Conservation (phyloP, 2,113 vertebrate genomes). For the Scolopax mira region DNA sequence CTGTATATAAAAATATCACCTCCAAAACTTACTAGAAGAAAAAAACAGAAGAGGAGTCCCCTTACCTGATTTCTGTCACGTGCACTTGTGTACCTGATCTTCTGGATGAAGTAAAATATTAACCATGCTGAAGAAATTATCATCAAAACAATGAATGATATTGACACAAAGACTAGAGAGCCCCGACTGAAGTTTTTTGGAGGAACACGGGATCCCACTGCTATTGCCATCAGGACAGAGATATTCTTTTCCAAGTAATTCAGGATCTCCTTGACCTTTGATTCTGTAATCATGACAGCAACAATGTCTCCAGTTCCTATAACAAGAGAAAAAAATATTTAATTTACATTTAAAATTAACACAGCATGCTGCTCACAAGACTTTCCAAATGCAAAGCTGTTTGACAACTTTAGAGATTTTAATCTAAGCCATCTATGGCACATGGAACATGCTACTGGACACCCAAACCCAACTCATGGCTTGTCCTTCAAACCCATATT, state of each 20-base stretch:
- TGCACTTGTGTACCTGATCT: constrained; percentile 91
- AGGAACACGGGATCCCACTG: constrained; percentile 84
- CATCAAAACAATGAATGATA: constrained; percentile 98
- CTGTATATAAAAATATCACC: neutral
- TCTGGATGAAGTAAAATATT: constrained; percentile 99
- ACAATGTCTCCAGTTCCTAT: constrained; percentile 94
- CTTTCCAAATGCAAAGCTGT: neutral
- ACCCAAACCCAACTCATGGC: neutral
- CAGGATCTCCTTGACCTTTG: constrained; percentile 91
- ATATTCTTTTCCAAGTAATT: constrained; percentile 91
- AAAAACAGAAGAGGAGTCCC: neutral
- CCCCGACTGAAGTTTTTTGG: constrained; percentile 89
- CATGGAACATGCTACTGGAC: neutral
- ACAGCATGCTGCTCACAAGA: neutral
- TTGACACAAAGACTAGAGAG: constrained; percentile 95
- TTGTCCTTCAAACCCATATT: neutral
- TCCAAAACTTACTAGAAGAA: neutral
- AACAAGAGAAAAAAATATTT: neutral
- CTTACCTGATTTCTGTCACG: constrained; percentile 95
- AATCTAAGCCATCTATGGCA: neutral
- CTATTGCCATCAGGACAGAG: constrained; percentile 89
- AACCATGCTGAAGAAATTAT: constrained; percentile 98
- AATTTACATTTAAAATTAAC: constrained; percentile 5
- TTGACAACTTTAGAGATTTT: neutral
- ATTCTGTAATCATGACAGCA: constrained; percentile 96